phyloP scores from a whole-genome alignment of 2,888 invertebrate species.

The Lissocephala sabroskyi region DNA sequence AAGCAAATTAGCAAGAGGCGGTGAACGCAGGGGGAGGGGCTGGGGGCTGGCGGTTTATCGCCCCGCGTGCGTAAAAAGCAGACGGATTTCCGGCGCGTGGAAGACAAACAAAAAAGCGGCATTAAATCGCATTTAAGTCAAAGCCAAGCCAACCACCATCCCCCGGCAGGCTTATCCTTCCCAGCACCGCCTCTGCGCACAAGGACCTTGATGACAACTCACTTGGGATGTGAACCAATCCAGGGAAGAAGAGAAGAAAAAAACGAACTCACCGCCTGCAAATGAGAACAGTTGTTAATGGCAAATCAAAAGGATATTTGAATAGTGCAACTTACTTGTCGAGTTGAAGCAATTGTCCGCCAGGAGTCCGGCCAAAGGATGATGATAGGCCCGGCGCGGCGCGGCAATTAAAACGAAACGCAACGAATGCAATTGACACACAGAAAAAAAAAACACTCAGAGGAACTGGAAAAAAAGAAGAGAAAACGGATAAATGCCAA shows the following conservation, averaged over 20 bases:
- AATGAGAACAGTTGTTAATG: too few species aligned
- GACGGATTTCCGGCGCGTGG: constrained; percentile 59
- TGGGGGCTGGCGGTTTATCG: constrained; percentile 39
- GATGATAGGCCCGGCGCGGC: too few species aligned
- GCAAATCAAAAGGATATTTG: too few species aligned
- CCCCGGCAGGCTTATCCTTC: constrained; percentile 30
- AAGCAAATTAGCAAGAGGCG: constrained; percentile 52
- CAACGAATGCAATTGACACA: not conserved
- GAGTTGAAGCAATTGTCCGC: too few species aligned
- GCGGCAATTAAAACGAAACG: constrained; percentile 49
- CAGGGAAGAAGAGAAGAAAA: not conserved
- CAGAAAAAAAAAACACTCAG: too few species aligned
- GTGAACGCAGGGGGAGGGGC: not conserved
- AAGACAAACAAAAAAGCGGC: constrained; percentile 67
- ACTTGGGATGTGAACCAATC: not conserved
- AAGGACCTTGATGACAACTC: constrained; percentile 23
- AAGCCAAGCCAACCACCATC: constrained; percentile 18
- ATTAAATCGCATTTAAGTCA: constrained; percentile 68
- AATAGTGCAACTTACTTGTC: not conserved
- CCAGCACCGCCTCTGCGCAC: too few species aligned
- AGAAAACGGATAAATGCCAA: constrained; percentile 42
- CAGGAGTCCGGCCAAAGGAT: too few species aligned
- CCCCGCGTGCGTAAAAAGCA: constrained; percentile 48
- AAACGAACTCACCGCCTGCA: not conserved
- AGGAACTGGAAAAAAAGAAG: constrained; percentile 7